Evolutionary conservation across 37 sponge, comb jelly and placozoan species (phyloP), one percentile per base, ranked within the genome.

Genomic region (Chondrosia reniformis): DNA sequence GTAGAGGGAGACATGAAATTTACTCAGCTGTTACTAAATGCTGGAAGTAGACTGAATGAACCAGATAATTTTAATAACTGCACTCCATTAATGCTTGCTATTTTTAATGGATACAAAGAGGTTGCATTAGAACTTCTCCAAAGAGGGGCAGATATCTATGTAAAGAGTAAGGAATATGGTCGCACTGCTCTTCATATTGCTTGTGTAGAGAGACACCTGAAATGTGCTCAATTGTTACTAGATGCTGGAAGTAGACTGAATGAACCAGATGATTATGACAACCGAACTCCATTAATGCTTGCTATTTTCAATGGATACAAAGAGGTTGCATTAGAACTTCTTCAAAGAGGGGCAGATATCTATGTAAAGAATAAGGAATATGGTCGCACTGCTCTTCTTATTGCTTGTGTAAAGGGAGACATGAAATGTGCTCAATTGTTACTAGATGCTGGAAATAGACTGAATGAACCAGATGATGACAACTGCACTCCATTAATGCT

Each of bases 141-240:
- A 30, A 30, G 6, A 30, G 61, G 61, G n/a, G 61, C 61, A 7
- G 4, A 19, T 6, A 13, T 59, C 22, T 6, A 30, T 30, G 28
- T 19, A 30, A 59, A 59, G n/a, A 13, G 28, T 13, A 59, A 13
- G 7, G n/a, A n/a, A n/a, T 13, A 30, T 59, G 61, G 61, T 6
- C n/a, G 61, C 61, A 59, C 61, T 59, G 61, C 61, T 7, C 61
- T 59, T 13, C 61, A 59, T 59, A 7, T 59, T 6, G 61, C 61
- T 13, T 59, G 61, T 59, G n/a, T 19, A 30, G n/a, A 59, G n/a
- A 30, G 61, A 7, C 61, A 59, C 28, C 17, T 59, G 22, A 6
- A 59, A 5, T 25, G 6, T 59, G 61, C 28, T 6, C n/a, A 13
- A 7, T 25, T 59, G 22, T 30, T 59, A 19, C 28, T 59, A 59